phyloP scores from a whole-genome alignment of 2,888 invertebrate species.

The Branchellion lobata region DNA sequence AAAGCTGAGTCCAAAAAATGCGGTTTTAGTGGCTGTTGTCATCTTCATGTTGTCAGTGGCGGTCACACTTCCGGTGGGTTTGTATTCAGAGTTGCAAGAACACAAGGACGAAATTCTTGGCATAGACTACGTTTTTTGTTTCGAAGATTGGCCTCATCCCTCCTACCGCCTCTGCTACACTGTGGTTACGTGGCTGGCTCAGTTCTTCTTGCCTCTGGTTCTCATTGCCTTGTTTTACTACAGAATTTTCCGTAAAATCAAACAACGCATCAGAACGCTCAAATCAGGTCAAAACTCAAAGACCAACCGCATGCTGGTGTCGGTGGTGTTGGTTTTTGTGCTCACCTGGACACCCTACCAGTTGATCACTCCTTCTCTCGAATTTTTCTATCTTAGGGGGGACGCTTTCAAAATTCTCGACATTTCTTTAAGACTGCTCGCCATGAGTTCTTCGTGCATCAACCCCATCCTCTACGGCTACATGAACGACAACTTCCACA shows the following conservation, averaged over 20 bases:
- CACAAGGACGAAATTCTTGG: conserved; percentile 54
- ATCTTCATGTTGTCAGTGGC: conserved; percentile 56
- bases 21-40: conserved; percentile 55
- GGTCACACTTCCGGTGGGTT: conserved; percentile 65
- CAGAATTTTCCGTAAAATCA: conserved; percentile 56
- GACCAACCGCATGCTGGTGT: conserved; percentile 59
- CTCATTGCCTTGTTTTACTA: conserved; percentile 57
- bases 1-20: conserved; percentile 56
- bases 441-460: conserved; percentile 61
- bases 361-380: conserved; percentile 56
- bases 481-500: conserved; percentile 59
- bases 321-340: conserved; percentile 59
- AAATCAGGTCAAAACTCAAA: conserved; percentile 50
- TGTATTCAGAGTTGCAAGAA: conserved; percentile 64
- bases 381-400: conserved; percentile 53
- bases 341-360: conserved; percentile 60
- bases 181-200: conserved; percentile 55
- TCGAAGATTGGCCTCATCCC: conserved; percentile 56
- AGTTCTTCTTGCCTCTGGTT: conserved; percentile 58
- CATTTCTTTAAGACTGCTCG: conserved; percentile 57
- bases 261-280: conserved; percentile 54
- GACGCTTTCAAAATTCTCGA: conserved; percentile 55
- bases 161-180: conserved; percentile 55
- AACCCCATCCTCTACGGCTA: conserved; percentile 62
- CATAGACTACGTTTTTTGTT: conserved; percentile 54